These are phyloP conservation scores for Rhopalosiphum padi DNA, from an alignment of 1,140 invertebrate species.

Conservation along the genomic window DNA sequence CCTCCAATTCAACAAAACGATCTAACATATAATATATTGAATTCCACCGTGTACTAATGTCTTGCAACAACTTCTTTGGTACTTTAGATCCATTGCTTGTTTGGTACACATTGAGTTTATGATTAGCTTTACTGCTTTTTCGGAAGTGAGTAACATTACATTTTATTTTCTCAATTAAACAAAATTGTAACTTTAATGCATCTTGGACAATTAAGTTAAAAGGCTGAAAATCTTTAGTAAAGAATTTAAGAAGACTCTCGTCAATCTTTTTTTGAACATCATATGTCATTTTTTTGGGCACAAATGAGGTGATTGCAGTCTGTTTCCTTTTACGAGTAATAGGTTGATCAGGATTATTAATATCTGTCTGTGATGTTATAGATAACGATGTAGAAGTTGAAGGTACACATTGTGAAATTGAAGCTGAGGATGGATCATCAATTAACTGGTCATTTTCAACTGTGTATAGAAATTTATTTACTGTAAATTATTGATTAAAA, in stretches of 20 bases:
- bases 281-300: slow-evolving; percentile 15
- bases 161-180: not conserved
- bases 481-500: slow-evolving; percentile 8
- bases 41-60: not conserved
- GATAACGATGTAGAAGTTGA: too few relatives aligned
- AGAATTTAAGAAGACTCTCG: not conserved
- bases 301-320: not conserved
- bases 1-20: slow-evolving; percentile 12
- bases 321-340: too few relatives aligned
- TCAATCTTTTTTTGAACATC: slow-evolving; percentile 17
- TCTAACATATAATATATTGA: slow-evolving; percentile 7
- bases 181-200: not conserved
- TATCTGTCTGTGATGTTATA: too few relatives aligned
- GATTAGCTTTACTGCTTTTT: not conserved
- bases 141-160: not conserved
- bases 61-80: not conserved
- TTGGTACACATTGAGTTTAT: not conserved
- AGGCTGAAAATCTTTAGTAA: slow-evolving; percentile 6
- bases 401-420: too few relatives aligned
- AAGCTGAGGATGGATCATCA: too few relatives aligned
- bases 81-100: not conserved
- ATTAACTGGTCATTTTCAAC: too few relatives aligned
- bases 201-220: slow-evolving; percentile 17
- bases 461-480: slow-evolving; percentile 1
- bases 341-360: too few relatives aligned